These are phyloP conservation scores for Ephydatia muelleri DNA, from an alignment of 37 sponge, comb jelly and placozoan genomes.

Conservation along the genomic window DNA sequence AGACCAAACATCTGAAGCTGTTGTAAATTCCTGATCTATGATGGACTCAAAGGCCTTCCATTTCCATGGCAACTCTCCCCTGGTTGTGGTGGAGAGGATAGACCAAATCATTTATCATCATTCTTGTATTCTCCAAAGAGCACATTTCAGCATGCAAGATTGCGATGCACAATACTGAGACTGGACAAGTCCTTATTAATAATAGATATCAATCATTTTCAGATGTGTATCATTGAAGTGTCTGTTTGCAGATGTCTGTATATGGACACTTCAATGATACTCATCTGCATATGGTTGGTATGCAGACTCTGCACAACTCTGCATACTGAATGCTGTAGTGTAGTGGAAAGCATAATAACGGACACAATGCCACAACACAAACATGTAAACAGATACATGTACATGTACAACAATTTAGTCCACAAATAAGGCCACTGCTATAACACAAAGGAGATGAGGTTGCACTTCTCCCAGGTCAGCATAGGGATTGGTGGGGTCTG, in stretches of 20 bases:
- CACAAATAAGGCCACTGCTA: no score
- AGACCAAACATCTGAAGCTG: slow-evolving; percentile 79
- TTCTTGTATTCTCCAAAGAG: slow-evolving; percentile 65
- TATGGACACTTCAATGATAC: no score
- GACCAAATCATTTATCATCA: slow-evolving; percentile 82
- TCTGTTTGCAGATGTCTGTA: no score
- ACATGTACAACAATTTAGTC: no score
- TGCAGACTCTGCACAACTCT: no score
- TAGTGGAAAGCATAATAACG: no score
- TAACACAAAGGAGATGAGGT: slow-evolving; percentile 68
- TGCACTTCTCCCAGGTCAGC: slow-evolving; percentile 47
- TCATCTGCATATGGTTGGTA: no score
- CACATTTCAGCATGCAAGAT: slow-evolving; percentile 79
- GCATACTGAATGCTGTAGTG: no score
- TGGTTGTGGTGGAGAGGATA: slow-evolving; percentile 48
- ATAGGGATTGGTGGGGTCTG: slow-evolving; percentile 24
- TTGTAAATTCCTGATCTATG: slow-evolving; percentile 63
- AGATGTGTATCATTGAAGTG: no score
- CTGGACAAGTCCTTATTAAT: slow-evolving; percentile 77
- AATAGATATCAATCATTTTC: no score
- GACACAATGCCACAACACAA: no score
- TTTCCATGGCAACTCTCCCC: slow-evolving; percentile 65
- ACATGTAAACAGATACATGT: no score
- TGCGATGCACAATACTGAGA: slow-evolving; percentile 71
- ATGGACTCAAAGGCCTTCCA: slow-evolving; percentile 89